phyloP scores from a whole-genome alignment of 2,888 invertebrate genomes.

The Odontomyia ornata region DNA sequence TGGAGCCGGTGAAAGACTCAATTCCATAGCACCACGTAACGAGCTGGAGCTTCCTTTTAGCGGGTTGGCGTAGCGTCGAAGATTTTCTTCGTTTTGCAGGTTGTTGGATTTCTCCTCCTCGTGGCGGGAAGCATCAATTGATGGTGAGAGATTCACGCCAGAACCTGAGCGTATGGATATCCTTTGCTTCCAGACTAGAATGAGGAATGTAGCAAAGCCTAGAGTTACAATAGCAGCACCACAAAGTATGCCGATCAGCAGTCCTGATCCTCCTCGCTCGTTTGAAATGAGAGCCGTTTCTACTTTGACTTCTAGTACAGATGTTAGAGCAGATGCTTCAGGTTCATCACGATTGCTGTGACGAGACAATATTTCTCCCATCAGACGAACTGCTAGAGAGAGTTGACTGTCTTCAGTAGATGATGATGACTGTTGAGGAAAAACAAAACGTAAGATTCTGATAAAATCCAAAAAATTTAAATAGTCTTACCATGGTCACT shows the following conservation, averaged over 20 bases:
- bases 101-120: constrained; percentile 92
- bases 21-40: constrained; percentile 68
- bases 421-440: constrained; percentile 65
- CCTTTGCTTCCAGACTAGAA: constrained; percentile 69
- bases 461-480: background rate
- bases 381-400: constrained; percentile 68
- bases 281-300: constrained; percentile 72
- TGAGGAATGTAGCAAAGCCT: constrained; percentile 64
- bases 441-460: background rate
- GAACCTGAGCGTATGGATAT: constrained; percentile 66
- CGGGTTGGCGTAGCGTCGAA: constrained; percentile 83
- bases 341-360: constrained; percentile 62
- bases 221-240: constrained; percentile 63
- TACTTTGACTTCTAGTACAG: constrained; percentile 78
- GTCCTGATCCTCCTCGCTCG: constrained; percentile 60
- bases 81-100: constrained; percentile 88
- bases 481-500: constrained; percentile 78
- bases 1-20: constrained; percentile 62
- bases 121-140: constrained; percentile 71
- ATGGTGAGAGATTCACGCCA: constrained; percentile 67
- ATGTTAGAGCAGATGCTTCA: constrained; percentile 71
- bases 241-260: constrained; percentile 64
- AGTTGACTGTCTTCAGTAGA: constrained; percentile 64
- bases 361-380: constrained; percentile 73
- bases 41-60: constrained; percentile 71